Conservation (phyloP, 1,140 invertebrate species). For the Lepidostoma basale region DNA sequence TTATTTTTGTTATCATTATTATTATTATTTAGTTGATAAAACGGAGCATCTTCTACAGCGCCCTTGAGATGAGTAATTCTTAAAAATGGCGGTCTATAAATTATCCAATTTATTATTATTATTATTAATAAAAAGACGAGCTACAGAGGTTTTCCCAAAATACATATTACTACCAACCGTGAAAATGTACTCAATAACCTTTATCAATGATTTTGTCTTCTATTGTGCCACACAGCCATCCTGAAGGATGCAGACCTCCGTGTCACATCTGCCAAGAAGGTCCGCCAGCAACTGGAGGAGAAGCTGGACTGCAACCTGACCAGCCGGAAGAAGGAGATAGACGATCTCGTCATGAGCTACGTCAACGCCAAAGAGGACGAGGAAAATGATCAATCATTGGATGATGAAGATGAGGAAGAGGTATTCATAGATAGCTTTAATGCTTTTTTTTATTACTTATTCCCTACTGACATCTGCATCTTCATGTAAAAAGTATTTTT, state of each 20-base stretch:
- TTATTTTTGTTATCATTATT: too few relatives aligned
- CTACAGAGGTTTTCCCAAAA: too few relatives aligned
- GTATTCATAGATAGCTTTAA: too few relatives aligned
- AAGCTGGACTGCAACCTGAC: slow-evolving; percentile 78
- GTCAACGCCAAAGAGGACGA: slow-evolving; percentile 66
- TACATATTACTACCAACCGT: too few relatives aligned
- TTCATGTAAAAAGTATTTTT: too few relatives aligned
- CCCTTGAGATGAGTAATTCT: too few relatives aligned
- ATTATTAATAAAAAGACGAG: neutral
- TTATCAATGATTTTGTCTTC: slow-evolving; percentile 42
- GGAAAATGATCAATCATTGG: slow-evolving; percentile 61
- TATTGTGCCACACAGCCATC: slow-evolving; percentile 78
- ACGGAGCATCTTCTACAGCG: too few relatives aligned
- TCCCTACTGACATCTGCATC: too few relatives aligned
- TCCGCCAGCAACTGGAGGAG: slow-evolving; percentile 85
- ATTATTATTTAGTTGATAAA: too few relatives aligned
- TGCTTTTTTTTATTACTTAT: neutral
- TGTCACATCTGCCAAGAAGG: slow-evolving; percentile 86
- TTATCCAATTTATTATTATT: too few relatives aligned
- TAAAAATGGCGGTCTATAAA: too few relatives aligned
- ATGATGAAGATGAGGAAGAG: slow-evolving; percentile 59
- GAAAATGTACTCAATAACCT: slow-evolving; percentile 22
- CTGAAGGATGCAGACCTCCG: slow-evolving; percentile 86
- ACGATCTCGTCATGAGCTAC: slow-evolving; percentile 81
- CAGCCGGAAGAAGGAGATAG: slow-evolving; percentile 81